phyloP scores from a whole-genome alignment of 2,888 invertebrate species.

The Aradus depressus region DNA sequence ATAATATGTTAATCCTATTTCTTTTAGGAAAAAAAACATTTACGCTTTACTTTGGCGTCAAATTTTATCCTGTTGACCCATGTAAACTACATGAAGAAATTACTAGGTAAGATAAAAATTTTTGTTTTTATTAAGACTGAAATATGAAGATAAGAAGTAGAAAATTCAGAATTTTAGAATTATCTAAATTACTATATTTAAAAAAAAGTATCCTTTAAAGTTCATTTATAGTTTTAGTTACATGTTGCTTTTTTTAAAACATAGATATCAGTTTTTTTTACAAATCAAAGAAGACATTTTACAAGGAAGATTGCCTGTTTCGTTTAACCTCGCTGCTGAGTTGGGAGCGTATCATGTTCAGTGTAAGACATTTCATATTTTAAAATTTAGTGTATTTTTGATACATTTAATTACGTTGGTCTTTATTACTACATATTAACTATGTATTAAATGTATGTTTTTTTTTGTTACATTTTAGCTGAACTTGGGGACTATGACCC shows the following conservation, averaged over 20 bases:
- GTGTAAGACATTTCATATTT: constrained; percentile 52
- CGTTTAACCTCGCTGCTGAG: constrained; percentile 83
- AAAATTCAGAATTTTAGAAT: background rate
- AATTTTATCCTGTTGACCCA: constrained; percentile 94
- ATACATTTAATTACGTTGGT: no score
- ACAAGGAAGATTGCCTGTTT: constrained; percentile 82
- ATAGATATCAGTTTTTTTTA: constrained; percentile 90
- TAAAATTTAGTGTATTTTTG: background rate
- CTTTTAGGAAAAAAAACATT: constrained; percentile 47
- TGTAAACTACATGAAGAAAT: constrained; percentile 93
- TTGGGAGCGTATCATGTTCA: constrained; percentile 87
- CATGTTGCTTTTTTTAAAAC: background rate
- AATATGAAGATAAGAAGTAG: background rate
- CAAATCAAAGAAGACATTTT: constrained; percentile 94
- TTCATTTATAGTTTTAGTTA: background rate
- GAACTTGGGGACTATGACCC: constrained; percentile 92
- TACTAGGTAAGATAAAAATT: constrained; percentile 57
- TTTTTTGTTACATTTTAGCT: constrained; percentile 56
- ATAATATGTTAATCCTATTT: constrained; percentile 1
- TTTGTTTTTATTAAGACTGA: background rate
- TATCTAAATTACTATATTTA: background rate
- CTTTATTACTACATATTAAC: no score
- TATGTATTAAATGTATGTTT: constrained; percentile 19
- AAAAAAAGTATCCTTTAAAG: background rate
- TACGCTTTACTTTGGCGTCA: constrained; percentile 91